phyloP scores from a whole-genome alignment of 2,888 invertebrate genomes.

The Archips xylosteana region DNA sequence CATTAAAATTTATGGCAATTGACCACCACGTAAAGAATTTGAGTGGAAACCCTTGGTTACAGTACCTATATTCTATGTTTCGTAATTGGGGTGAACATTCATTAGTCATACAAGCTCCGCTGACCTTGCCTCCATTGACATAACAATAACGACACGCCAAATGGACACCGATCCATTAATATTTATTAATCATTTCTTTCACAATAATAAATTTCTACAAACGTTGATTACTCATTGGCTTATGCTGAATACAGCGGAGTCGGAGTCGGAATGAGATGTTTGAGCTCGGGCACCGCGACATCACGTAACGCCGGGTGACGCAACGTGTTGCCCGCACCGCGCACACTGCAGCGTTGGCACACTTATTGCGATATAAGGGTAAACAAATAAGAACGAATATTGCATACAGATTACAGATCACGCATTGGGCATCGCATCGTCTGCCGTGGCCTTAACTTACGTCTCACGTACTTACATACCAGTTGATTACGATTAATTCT shows the following conservation, averaged over 20 bases:
- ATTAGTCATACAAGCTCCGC: background rate
- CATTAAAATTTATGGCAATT: background rate
- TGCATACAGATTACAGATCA: constrained; percentile 18
- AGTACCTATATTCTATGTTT: background rate
- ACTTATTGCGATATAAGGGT: constrained; percentile 34
- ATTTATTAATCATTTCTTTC: background rate
- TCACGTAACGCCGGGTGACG: constrained; percentile 33
- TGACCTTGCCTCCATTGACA: background rate
- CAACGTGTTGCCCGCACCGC: constrained; percentile 20
- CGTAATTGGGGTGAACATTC: background rate
- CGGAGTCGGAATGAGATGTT: constrained; percentile 31
- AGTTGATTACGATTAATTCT: background rate
- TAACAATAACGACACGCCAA: background rate
- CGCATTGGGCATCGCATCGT: background rate
- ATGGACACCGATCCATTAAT: background rate
- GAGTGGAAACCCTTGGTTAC: background rate
- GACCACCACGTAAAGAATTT: background rate
- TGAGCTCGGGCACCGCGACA: constrained; percentile 32
- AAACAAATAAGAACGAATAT: constrained; percentile 38
- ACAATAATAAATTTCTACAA: constrained; percentile 2
- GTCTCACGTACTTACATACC: background rate
- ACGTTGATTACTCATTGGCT: background rate
- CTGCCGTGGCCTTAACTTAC: background rate
- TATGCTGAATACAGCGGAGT: background rate
- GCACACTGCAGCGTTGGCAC: constrained; percentile 21